Evolutionary conservation across 92 coral and sea anemone genomes (phyloP), one percentile per base, ranked within the genome.

Genomic region (Phenganax subtilis): DNA sequence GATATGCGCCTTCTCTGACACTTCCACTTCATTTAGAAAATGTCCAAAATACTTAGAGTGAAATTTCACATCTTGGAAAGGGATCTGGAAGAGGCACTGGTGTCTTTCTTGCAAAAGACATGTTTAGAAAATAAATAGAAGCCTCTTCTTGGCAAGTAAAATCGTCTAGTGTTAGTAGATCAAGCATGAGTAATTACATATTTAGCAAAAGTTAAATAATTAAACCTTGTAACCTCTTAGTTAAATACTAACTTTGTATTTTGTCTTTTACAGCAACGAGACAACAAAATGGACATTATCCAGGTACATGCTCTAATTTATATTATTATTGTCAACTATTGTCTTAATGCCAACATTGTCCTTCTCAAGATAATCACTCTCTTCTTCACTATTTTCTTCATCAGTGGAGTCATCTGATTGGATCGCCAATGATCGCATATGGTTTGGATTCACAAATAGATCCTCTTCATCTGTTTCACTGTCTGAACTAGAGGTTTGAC

Each of bases 401-500:
- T 79, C 83, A 29, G 73, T 63, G 72, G 83, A 63, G n/a, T 64
- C 83, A 1, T 76, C 81, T 16, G 83, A 79, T 62, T 54, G 74
- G 14, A 79, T 64, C 9, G 53, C 74, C 62, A 79, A 63, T 63
- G 73, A 64, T 61, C 78, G 86, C 37, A 88, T 85, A 58, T 87
- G 92, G 78, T 94, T 79, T 79, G 83, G 67, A 30, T 79, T 79
- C 14, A 63, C 83, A 79, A 79, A 79, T 10, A 79, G 58, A 66
- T 79, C 83, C 63, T 59, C 57, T 52, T 76, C 83, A 79, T 79
- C 83, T 51, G 47, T 47, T 0, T 79, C 83, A 64, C 75, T 79
- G 74, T 64, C 83, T 31, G 60, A 75, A 30, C 85, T 84, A 47
- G 30, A 54, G 31, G 75, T 77, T 73, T 71, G 82, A 12, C 79